Percentiles rank a stretch among this genome's conserved stretches.
phyloP scores from a whole-genome alignment of 2,888 invertebrate species.

The Idaea aversata region DNA sequence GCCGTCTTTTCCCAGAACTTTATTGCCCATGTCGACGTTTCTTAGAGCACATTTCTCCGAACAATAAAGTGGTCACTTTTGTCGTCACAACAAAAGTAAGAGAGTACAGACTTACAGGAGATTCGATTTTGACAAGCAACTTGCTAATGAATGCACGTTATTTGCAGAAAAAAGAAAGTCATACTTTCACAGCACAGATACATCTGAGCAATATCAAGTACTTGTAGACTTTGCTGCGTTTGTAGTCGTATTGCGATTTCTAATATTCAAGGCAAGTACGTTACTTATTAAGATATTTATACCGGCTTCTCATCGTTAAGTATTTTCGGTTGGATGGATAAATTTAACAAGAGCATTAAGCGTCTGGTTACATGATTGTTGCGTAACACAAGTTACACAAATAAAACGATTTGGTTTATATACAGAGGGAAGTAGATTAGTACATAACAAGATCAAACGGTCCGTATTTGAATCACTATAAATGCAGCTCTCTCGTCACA shows the following conservation, averaged over 20 bases:
- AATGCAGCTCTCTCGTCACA: constrained; percentile 43
- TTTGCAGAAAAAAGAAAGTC: constrained; percentile 58
- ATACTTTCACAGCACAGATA: constrained; percentile 56
- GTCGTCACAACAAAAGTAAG: constrained; percentile 27
- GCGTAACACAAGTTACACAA: constrained; percentile 25
- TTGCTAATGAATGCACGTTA: constrained; percentile 45
- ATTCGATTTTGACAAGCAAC: constrained; percentile 36
- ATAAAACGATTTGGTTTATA: constrained; percentile 28
- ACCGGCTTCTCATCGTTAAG: background rate
- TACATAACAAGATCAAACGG: constrained; percentile 51
- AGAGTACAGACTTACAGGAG: constrained; percentile 23
- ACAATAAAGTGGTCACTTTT: constrained; percentile 21
- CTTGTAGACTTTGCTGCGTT: constrained; percentile 31
- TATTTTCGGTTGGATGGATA: background rate
- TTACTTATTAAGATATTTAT: background rate
- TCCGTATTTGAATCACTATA: constrained; percentile 48
- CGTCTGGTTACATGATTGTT: constrained; percentile 8
- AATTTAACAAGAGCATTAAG: background rate
- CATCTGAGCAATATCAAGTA: constrained; percentile 39
- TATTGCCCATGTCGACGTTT: constrained; percentile 22
- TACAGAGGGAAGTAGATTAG: constrained; percentile 29
- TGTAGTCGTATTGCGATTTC: background rate
- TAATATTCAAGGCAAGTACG: background rate
- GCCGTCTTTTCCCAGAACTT: constrained; percentile 26
- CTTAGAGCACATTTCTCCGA: constrained; percentile 24